Evolutionary conservation across 2,113 vertebrate genomes (phyloP).

Genomic region (Myocastor coypus): DNA sequence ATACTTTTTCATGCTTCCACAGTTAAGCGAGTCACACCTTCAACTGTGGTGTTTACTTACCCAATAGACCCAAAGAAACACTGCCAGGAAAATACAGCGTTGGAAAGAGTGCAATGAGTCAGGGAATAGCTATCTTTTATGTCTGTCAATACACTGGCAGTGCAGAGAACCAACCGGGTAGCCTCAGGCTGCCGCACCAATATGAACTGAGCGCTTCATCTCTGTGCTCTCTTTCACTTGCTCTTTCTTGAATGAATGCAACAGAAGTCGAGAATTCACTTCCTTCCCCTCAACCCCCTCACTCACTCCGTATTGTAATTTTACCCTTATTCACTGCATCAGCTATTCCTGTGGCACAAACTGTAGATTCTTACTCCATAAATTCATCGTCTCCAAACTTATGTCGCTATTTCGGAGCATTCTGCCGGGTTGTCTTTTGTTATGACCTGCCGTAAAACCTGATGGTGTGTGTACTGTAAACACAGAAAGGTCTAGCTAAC

Average conservation of each 20-base stretch:
- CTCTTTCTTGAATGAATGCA: constrained; percentile 40
- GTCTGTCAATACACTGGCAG: background rate
- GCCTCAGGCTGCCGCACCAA: background rate
- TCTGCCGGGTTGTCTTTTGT: constrained; percentile 74
- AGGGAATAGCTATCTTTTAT: background rate
- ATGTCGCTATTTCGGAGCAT: constrained; percentile 71
- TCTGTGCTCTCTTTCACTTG: background rate
- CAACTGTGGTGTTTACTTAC: background rate
- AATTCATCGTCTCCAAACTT: constrained; percentile 67
- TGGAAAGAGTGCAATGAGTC: background rate
- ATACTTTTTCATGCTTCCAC: background rate
- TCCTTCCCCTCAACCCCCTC: background rate
- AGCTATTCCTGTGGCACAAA: background rate
- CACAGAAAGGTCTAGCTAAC: constrained; percentile 68
- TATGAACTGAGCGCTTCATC: background rate
- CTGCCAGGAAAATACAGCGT: background rate
- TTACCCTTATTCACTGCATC: constrained; percentile 45
- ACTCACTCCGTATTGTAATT: background rate
- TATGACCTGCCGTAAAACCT: constrained; percentile 81
- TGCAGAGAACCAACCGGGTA: background rate
- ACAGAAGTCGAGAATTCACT: constrained; percentile 8
- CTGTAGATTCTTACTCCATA: constrained; percentile 53
- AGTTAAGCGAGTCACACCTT: background rate
- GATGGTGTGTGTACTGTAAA: constrained; percentile 78
- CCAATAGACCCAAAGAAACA: background rate